Evolutionary conservation across 1,140 invertebrate species (phyloP), one percentile per base, ranked within the genome.

Genomic region (Euwallacea fornicatus): DNA sequence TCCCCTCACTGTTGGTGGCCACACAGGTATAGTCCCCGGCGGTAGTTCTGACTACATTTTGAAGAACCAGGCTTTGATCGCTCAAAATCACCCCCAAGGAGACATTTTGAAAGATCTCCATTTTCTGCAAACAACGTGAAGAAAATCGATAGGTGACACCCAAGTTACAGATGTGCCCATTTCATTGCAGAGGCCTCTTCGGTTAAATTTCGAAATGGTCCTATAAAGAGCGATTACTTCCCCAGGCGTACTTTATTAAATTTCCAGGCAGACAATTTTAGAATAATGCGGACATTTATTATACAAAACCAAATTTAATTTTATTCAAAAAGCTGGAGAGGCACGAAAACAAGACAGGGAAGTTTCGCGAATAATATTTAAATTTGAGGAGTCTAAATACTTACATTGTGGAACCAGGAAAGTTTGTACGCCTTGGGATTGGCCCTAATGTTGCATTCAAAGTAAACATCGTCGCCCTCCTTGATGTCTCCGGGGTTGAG

Each of bases 381-480:
- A 75, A 72, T 75, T 71, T 75, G 47, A 42, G 16, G 21, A 42
- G 43, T 42, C 55, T 69, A 69, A 69, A 72, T 78, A 90, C 92
- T 90, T 83, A 94, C 93, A 80, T 94, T 91, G 78, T 93, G 92
- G 75, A 89, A 91, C 94, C 94, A 96, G 8, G 89, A 88, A 64
- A 96, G 90, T 76, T 92, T 90, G 74, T 91, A 88, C 81, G 91
- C 89, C 76, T 89, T 88, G 7, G 94, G 94, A 83, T 94, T 95
- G 7, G 93, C 89, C 75, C 88, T 89, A 66, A 96, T 93, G 78
- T 91, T 89, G 81, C 93, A 96, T 80, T 95, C 93, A 76, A 96
- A 95, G 82, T 95, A 95, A n/a, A 95, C 92, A 82, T 96, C 93
- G 78, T 95, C 93, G 44, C 93, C 93, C 83, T 95, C 93, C 79